These are phyloP conservation scores for Dinomys branickii DNA, from an alignment of 2,113 vertebrate genomes.

Conservation along the genomic window DNA sequence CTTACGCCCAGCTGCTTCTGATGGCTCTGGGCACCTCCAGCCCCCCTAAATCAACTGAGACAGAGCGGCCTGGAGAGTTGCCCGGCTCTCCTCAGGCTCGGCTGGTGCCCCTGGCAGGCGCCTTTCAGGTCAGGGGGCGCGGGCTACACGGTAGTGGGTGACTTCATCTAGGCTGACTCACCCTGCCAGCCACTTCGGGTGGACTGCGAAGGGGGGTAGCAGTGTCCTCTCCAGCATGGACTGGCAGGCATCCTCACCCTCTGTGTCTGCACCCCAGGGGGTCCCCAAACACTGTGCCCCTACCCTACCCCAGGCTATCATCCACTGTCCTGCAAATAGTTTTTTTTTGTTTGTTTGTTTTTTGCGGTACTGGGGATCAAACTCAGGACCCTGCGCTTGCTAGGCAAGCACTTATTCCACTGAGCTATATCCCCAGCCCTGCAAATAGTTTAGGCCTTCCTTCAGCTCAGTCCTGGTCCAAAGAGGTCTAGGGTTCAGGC, in stretches of 20 bases:
- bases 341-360: too few relatives aligned
- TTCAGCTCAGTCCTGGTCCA: background rate
- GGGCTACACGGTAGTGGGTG: constrained; percentile 70
- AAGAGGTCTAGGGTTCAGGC: background rate
- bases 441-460: background rate
- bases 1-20: constrained; percentile 71
- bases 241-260: background rate
- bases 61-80: constrained; percentile 71
- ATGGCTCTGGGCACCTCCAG: constrained; percentile 75
- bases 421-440: too few relatives aligned
- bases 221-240: background rate
- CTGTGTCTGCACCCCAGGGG: background rate
- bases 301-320: background rate
- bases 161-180: constrained; percentile 80
- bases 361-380: too few relatives aligned
- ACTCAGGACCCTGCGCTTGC: too few relatives aligned
- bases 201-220: background rate
- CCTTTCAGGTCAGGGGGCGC: constrained; percentile 78
- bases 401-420: too few relatives aligned
- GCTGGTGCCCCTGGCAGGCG: constrained; percentile 78
- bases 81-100: constrained; percentile 60
- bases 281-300: background rate
- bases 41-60: constrained; percentile 75
- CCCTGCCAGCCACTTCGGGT: background rate
- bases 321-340: background rate